These are phyloP conservation scores for Euplexia lucipara DNA, from an alignment of 2,888 invertebrate genomes.

Conservation along the genomic window DNA sequence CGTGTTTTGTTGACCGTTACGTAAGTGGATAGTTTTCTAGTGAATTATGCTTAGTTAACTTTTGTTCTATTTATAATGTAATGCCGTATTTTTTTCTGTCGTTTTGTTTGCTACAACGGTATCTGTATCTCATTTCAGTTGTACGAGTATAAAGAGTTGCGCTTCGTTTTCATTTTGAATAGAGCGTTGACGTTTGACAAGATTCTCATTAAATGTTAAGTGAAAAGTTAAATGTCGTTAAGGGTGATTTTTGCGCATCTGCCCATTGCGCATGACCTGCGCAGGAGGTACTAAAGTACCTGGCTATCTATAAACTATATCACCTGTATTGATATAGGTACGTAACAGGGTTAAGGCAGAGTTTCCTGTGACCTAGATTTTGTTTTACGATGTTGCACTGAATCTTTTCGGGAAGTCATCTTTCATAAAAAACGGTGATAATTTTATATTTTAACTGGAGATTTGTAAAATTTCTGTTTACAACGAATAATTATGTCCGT, in stretches of 20 bases:
- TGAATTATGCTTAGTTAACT: conserved; percentile 31
- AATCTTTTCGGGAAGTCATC: conserved; percentile 65
- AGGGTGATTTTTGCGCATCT: conserved; percentile 70
- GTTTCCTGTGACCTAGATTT: conserved; percentile 84
- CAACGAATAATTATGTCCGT: background rate
- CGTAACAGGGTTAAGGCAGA: conserved; percentile 72
- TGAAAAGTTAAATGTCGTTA: conserved; percentile 71
- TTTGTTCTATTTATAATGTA: conserved; percentile 21
- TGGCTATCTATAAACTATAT: conserved; percentile 66
- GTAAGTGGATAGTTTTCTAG: conserved; percentile 60
- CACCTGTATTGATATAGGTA: conserved; percentile 64
- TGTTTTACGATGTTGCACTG: conserved; percentile 64
- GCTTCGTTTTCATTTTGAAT: conserved; percentile 42
- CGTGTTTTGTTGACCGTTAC: conserved; percentile 56
- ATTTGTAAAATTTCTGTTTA: background rate
- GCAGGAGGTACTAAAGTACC: conserved; percentile 79
- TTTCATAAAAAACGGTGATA: conserved; percentile 63
- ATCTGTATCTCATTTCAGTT: conserved; percentile 5
- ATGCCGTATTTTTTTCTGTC: background rate
- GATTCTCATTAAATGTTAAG: conserved; percentile 71
- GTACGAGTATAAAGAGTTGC: conserved; percentile 4
- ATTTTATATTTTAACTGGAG: conserved; percentile 18
- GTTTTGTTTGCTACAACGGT: conserved; percentile 19
- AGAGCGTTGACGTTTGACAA: conserved; percentile 63
- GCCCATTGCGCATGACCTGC: conserved; percentile 84